A percentile compares a stretch with the other conserved stretches of the same genome.
phyloP scores from a whole-genome alignment of 1,140 invertebrate genomes.

The Scylla paramamosain region DNA sequence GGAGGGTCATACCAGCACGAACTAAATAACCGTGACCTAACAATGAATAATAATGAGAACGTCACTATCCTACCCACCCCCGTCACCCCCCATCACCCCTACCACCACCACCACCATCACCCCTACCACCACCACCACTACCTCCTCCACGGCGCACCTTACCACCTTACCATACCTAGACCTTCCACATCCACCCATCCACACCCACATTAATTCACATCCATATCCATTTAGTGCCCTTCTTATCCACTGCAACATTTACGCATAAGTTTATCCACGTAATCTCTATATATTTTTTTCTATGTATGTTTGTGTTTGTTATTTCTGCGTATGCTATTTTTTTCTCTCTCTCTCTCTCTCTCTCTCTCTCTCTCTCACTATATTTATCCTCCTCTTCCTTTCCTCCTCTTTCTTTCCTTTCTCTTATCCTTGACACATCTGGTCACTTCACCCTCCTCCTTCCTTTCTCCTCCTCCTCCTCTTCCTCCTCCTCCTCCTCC shows the following conservation, averaged over 20 bases:
- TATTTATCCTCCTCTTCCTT: neutral
- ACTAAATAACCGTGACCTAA: conserved; percentile 22
- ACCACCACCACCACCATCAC: neutral
- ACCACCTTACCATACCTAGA: neutral
- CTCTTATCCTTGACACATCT: neutral
- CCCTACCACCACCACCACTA: neutral
- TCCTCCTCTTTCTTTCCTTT: neutral
- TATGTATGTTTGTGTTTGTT: neutral
- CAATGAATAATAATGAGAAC: conserved; percentile 14
- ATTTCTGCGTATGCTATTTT: neutral
- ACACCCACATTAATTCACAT: neutral
- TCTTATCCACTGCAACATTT: neutral
- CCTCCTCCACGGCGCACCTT: neutral
- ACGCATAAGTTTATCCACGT: neutral
- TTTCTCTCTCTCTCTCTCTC: neutral
- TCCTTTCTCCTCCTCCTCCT: neutral
- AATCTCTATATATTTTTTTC: neutral
- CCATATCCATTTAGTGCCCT: neutral
- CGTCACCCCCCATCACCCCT: neutral
- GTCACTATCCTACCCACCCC: neutral
- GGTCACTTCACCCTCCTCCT: neutral
- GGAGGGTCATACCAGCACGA: neutral
- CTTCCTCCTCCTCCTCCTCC: neutral
- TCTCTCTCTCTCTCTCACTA: neutral
- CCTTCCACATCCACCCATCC: neutral